Percentiles rank a stretch among this genome's conserved stretches.
Evolutionary conservation across 2,888 invertebrate species (phyloP).

Genomic region (Tetranychus truncatus): DNA sequence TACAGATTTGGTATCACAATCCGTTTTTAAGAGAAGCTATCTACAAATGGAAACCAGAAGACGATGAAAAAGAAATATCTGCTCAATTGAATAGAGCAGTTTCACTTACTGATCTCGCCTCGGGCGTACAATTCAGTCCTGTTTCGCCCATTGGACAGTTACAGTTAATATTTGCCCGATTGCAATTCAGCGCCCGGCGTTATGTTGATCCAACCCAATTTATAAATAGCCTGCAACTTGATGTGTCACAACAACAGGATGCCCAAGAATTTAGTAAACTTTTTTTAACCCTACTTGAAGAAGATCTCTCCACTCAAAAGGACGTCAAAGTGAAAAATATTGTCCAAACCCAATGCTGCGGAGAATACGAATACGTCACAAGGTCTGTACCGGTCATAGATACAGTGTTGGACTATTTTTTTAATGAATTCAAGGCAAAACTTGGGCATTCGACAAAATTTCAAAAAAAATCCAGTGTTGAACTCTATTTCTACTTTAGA

Average conservation of each 20-base stretch:
- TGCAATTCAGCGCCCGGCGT: slow-evolving; percentile 40
- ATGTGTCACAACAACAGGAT: slow-evolving; percentile 44
- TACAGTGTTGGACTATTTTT: not conserved
- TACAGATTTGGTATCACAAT: slow-evolving; percentile 45
- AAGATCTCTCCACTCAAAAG: slow-evolving; percentile 34
- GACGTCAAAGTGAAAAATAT: slow-evolving; percentile 32
- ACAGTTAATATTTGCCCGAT: slow-evolving; percentile 43
- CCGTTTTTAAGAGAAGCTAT: slow-evolving; percentile 39
- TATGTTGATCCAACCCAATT: slow-evolving; percentile 42
- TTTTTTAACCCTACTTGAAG: slow-evolving; percentile 42
- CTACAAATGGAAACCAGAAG: slow-evolving; percentile 39
- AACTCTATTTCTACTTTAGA: not conserved
- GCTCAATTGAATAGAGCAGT: slow-evolving; percentile 9
- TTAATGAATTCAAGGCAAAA: not conserved
- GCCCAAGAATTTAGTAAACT: slow-evolving; percentile 48
- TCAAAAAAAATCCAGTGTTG: too few relatives aligned
- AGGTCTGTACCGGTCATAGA: slow-evolving; percentile 29
- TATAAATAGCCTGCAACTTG: slow-evolving; percentile 40
- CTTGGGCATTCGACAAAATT: too few relatives aligned
- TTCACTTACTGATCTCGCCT: not conserved
- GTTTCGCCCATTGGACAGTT: slow-evolving; percentile 39
- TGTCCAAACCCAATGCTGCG: slow-evolving; percentile 36
- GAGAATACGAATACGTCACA: slow-evolving; percentile 38
- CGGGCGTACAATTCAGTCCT: slow-evolving; percentile 5
- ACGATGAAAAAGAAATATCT: slow-evolving; percentile 18